These are phyloP conservation scores for Palaemon carinicauda DNA, from an alignment of 1,140 invertebrate species.

Conservation along the genomic window DNA sequence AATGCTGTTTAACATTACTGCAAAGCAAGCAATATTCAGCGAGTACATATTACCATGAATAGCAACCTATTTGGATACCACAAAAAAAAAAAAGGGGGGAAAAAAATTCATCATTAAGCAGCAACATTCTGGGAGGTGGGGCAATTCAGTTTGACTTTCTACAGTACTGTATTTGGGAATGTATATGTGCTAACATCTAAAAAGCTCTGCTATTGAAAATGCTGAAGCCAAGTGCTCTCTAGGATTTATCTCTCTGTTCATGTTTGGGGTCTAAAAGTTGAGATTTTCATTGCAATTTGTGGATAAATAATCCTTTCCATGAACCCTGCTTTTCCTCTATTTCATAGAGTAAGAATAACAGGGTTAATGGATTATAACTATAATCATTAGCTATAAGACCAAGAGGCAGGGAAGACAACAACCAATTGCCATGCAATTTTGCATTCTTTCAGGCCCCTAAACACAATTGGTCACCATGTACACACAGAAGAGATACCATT, in stretches of 20 bases:
- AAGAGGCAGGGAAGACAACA: background rate
- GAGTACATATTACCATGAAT: background rate
- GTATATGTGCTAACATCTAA: slow-evolving; percentile 1
- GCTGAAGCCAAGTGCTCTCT: slow-evolving; percentile 9
- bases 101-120: background rate
- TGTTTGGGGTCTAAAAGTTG: background rate
- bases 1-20: background rate
- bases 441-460: background rate
- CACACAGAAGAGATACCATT: background rate
- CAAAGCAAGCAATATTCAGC: slow-evolving; percentile 26
- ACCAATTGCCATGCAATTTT: background rate
- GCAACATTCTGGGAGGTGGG: background rate
- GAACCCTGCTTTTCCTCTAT: no score
- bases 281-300: background rate
- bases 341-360: no score
- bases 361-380: no score
- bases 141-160: background rate
- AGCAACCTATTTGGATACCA: background rate
- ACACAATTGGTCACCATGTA: background rate
- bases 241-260: background rate
- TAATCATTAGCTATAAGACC: no score
- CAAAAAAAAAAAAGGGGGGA: no score
- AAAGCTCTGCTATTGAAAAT: slow-evolving; percentile 9
- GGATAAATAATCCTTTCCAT: no score
- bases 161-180: background rate